Percentiles rank a stretch among this genome's conserved stretches.
These are phyloP conservation scores for Sipha flava DNA, from an alignment of 1,140 invertebrate species.

Conservation along the genomic window DNA sequence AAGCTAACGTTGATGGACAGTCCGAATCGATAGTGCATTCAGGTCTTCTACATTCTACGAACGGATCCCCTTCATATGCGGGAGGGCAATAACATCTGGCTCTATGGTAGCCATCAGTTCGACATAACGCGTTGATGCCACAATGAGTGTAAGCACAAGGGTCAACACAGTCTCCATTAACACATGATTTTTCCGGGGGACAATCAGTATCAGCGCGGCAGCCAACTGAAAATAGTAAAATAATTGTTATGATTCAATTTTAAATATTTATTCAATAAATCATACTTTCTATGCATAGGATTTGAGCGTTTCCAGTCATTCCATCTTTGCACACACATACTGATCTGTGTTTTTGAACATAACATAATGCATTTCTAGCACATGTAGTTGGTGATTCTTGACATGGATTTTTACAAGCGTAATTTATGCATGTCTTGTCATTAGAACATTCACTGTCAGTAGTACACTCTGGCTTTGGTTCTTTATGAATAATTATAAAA, in stretches of 20 bases:
- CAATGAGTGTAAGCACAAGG: slow-evolving; percentile 71
- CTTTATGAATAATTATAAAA: slow-evolving; percentile 36
- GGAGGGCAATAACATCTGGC: slow-evolving; percentile 71
- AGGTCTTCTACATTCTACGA: slow-evolving; percentile 62
- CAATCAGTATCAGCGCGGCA: slow-evolving; percentile 80
- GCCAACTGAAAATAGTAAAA: slow-evolving; percentile 53
- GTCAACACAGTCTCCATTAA: slow-evolving; percentile 73
- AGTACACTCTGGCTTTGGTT: slow-evolving; percentile 65
- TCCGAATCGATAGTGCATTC: slow-evolving; percentile 66
- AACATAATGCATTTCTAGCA: slow-evolving; percentile 70
- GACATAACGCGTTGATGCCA: slow-evolving; percentile 70
- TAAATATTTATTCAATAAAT: neutral
- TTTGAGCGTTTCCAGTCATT: slow-evolving; percentile 74
- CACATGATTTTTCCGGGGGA: slow-evolving; percentile 67
- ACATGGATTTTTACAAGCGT: slow-evolving; percentile 71
- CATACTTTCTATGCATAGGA: slow-evolving; percentile 64
- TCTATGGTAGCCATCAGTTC: slow-evolving; percentile 59
- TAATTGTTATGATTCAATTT: neutral
- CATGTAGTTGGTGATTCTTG: slow-evolving; percentile 54
- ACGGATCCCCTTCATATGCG: slow-evolving; percentile 64
- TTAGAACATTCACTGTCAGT: slow-evolving; percentile 73
- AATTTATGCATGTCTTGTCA: slow-evolving; percentile 71
- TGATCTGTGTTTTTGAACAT: slow-evolving; percentile 69
- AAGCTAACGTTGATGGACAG: slow-evolving; percentile 64
- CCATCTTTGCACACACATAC: slow-evolving; percentile 75